Evolutionary conservation across 2,797 vertebrate species (phyloP), one percentile per base, ranked within the genome.

Genomic region (Falco concolor): DNA sequence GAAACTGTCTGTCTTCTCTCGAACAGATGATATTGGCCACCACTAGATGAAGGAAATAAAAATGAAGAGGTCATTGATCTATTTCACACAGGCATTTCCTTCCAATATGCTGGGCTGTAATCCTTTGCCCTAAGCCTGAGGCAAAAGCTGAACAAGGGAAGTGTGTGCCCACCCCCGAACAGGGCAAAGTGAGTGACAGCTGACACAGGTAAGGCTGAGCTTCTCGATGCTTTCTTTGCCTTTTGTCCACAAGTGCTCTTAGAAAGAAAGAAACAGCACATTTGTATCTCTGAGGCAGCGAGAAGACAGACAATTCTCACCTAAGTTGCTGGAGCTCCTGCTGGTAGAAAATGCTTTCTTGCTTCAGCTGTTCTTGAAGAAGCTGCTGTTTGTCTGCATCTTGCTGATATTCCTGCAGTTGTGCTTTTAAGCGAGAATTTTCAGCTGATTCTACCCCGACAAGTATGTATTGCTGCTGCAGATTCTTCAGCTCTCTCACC

Each of bases 401-500:
- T 32, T 94, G 96, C 91, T 92, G 95, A 84, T 86, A 93, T 5
- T 97, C 96, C 84, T 98, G 95, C 85, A 98, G 93, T 23, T 97
- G 97, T 45, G 90, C 88, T 75, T 92, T 97, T 9, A 98, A 53
- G 21, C 70, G 96, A 53, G 98, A 96, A n/a, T 98, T 95, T 30
- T 98, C 98, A 49, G 92, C 98, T 10, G 97, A 97, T 85, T 97
- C 99, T 97, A 75, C 98, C 95, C 97, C 98, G 0, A 98, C 97
- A 9, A 98, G 97, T 77, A 98, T 97, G 92, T 99, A 97, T 20
- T 99, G 98, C 16, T 98, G 97, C 93, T 98, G 98, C 84, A 99
- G 98, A 75, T 96, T 98, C 96, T 98, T 98, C 81, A 99, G 95
- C 92, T 99, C 99, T 85, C 98, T 98, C 74, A 99, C 96, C 99